A percentile compares a stretch with the other conserved stretches of the same genome.
phyloP scores from a whole-genome alignment of 2,797 vertebrate species.

The Antennarius maculatus region DNA sequence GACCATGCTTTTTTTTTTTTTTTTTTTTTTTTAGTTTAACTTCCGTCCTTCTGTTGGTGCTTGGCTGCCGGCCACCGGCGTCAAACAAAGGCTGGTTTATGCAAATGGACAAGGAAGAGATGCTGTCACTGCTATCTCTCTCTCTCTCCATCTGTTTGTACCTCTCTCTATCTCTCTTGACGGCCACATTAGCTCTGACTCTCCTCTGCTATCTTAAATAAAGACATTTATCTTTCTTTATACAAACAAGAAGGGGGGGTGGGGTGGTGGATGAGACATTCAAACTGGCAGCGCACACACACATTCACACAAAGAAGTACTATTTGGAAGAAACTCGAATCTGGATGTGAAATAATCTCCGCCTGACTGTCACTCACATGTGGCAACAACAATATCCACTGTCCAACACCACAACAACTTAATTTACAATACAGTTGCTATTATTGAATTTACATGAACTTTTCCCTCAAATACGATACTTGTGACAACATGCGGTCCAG shows the following conservation, averaged over 20 bases:
- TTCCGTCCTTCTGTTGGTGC: conserved; percentile 85
- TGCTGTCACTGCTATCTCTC: conserved; percentile 64
- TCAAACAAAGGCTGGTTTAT: conserved; percentile 86
- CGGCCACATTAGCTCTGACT: conserved; percentile 72
- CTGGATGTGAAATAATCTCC: conserved; percentile 55
- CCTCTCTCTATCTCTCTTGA: conserved; percentile 66
- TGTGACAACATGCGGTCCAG: background rate
- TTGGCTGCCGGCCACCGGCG: conserved; percentile 83
- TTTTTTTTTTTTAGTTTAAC: conserved; percentile 82
- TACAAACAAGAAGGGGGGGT: conserved; percentile 36
- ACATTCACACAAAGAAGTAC: conserved; percentile 27
- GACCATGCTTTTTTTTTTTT: conserved; percentile 78
- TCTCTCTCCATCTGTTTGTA: conserved; percentile 50
- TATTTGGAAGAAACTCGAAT: conserved; percentile 45
- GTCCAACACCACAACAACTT: conserved; percentile 11
- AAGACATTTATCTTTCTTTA: conserved; percentile 67
- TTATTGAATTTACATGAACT: conserved; percentile 27
- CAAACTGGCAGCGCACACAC: conserved; percentile 38
- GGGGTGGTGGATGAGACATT: conserved; percentile 25
- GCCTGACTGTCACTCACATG: conserved; percentile 51
- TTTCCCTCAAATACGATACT: conserved; percentile 28
- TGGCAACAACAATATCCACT: conserved; percentile 24
- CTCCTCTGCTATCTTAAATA: conserved; percentile 66
- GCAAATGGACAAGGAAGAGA: conserved; percentile 83
- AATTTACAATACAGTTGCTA: conserved; percentile 4